Base-by-base conservation (phyloP, 2,113 vertebrate species). In the Hypocryptadius cinnamomeus region DNA sequence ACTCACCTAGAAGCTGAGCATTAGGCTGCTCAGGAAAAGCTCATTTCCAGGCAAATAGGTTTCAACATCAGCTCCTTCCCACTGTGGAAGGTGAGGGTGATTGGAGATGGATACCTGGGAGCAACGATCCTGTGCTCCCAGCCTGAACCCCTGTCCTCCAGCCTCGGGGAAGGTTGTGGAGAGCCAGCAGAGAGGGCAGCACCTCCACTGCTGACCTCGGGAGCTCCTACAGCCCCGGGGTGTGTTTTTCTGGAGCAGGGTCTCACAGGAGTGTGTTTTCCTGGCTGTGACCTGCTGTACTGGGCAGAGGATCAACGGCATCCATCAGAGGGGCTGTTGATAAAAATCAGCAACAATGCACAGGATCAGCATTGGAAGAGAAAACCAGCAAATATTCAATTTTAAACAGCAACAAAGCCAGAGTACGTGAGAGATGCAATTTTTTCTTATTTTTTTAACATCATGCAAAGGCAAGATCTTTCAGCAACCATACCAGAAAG, bases 161-260 rank as follows among this genome's bases (percentile, higher is more conserved):
- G 0, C 30, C 30, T 37, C 22, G 3, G 2, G 10, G 33, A 30
- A 10, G 2, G 3, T 0, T 28, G 42, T 50, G 48, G 27, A 11
- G 2, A n/a, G 44, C n/a, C 37, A 35, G 35, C 21, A 31, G 39
- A 21, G 74, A 71, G 65, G 5, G 40, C 73, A 91, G 48, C n/a
- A 37, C 50, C 71, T 51, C 35, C 23, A 0, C 24, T 50, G 42
- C 69, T 63, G 21, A 3, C 15, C 61, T 0, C 2, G 65, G 70
- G 35, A 18, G 37, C 47, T 50, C 2, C 0, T 5, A 6, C 30
- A 63, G 30, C 30, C 23, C 19, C 0, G 0, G 1, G 33, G 17
- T 10, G 22, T 5, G 0, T 63, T 83, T 73, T 84, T 33, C 66
- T 71, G 33, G 31, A 79, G 66, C 23, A 40, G 30, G 5, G 31